Evolutionary conservation across 2,113 vertebrate species (phyloP).

Genomic region (Cairina moschata): DNA sequence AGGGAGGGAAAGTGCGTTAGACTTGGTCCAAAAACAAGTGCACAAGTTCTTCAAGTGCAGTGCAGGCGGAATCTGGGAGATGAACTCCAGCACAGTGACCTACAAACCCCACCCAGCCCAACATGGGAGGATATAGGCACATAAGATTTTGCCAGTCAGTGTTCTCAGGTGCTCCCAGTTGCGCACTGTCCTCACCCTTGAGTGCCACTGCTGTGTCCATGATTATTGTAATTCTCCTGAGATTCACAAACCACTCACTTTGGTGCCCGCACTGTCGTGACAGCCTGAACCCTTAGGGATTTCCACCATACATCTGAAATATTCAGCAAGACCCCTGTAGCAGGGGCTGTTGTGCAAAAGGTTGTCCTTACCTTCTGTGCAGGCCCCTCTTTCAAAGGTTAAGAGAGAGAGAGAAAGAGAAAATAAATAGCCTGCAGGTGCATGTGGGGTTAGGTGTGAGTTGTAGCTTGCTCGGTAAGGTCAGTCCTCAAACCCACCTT

Average conservation of each 20-base stretch:
- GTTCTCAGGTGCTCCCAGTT: background rate
- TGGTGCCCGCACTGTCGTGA: background rate
- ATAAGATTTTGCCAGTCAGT: background rate
- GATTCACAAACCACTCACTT: background rate
- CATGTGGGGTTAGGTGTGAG: background rate
- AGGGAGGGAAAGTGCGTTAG: background rate
- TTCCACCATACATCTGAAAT: background rate
- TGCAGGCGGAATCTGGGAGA: background rate
- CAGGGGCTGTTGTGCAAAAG: background rate
- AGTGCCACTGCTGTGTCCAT: background rate
- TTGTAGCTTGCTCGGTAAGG: background rate
- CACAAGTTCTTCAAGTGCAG: background rate
- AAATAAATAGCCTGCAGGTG: background rate
- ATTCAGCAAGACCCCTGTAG: background rate
- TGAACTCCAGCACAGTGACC: background rate
- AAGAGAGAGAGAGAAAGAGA: background rate
- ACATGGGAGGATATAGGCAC: background rate
- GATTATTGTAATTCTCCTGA: background rate
- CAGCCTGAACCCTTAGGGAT: background rate
- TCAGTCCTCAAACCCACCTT: too few species aligned
- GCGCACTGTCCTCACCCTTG: fast-evolving
- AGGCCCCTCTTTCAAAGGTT: background rate
- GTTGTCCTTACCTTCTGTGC: background rate
- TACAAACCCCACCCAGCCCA: background rate
- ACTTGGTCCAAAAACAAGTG: background rate